Conservation (phyloP, 2,797 vertebrate genomes). For the Cyclura pinguis region DNA sequence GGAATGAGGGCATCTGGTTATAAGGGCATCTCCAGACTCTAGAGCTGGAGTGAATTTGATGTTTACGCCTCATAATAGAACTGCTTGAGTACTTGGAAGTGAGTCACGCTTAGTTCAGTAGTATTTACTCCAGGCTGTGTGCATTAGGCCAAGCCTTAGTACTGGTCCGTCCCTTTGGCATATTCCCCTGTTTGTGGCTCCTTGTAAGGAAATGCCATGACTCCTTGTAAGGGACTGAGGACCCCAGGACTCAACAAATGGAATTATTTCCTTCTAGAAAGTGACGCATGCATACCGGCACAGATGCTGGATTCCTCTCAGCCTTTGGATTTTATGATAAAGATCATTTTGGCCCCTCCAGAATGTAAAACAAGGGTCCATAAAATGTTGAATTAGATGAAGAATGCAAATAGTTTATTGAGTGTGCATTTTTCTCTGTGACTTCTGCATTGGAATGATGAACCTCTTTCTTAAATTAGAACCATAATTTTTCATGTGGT, state of each 20-base stretch:
- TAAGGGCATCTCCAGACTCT: not conserved
- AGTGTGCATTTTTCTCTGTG: not conserved
- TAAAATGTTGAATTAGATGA: slow-evolving; percentile 9
- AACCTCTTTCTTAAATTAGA: slow-evolving; percentile 37
- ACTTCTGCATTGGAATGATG: not conserved
- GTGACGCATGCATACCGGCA: not conserved
- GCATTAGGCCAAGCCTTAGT: not conserved
- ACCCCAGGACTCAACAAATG: not conserved
- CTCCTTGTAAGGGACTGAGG: slow-evolving; percentile 18
- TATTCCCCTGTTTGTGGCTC: not conserved
- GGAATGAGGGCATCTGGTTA: not conserved
- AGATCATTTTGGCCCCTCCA: slow-evolving; percentile 11
- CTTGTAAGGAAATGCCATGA: slow-evolving; percentile 25
- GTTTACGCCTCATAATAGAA: not conserved
- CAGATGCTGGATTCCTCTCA: not conserved
- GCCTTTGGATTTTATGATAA: not conserved
- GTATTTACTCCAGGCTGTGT: not conserved
- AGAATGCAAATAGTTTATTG: not conserved
- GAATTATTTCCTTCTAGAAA: slow-evolving; percentile 14
- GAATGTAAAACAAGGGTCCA: not conserved
- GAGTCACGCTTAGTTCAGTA: not conserved
- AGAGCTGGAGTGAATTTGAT: not conserved
- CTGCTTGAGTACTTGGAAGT: not conserved
- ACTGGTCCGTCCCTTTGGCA: not conserved
- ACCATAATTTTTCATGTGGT: slow-evolving; percentile 25